Evolutionary conservation across 2,113 vertebrate species (phyloP), one percentile per base, ranked within the genome.

Genomic region (Dipodomys merriami): DNA sequence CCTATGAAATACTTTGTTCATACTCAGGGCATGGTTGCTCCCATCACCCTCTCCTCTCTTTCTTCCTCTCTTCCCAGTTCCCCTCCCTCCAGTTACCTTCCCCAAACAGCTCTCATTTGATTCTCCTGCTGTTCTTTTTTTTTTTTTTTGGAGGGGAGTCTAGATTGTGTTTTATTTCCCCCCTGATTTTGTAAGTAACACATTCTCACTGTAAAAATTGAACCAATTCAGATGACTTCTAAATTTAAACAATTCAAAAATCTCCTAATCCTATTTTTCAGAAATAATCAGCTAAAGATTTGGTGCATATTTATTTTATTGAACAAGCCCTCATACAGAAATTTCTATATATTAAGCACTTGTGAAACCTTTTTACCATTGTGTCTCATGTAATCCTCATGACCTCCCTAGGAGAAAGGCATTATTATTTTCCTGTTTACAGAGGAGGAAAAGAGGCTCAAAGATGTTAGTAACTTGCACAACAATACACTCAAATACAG

Each of bases 191-290:
- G 49, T 72, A 90, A 76, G 12, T 65, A 94, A 82, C 25, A 53
- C 0, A 57, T 67, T 92, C 46, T 90, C 19, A 72, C 19, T 69
- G 33, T 67, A 78, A 86, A 93, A 74, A 95, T 80, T 46, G 78
- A 91, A 88, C 78, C 33, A 91, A 76, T 96, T 88, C 71, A 90
- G 65, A 57, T 88, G 20, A 92, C 44, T 76, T 83, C 33, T 88
- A 91, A 91, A 78, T 82, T 67, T 84, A 78, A 96, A 57, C 3
- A 91, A 60, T 81, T 91, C 19, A 86, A 69, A 85, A 49, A 30
- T 12, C 3, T 29, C 13, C 46, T 84, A 76, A 77, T 69, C 25
- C n/a, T 62, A 9, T 73, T 92, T 29, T 33, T 57, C 76, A 86
- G 67, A 81, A 86, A 72, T 92, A 83, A 71, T 80, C 7, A 46